Evolutionary conservation across 2,113 vertebrate genomes (phyloP).

Genomic region (Vimba vimba): DNA sequence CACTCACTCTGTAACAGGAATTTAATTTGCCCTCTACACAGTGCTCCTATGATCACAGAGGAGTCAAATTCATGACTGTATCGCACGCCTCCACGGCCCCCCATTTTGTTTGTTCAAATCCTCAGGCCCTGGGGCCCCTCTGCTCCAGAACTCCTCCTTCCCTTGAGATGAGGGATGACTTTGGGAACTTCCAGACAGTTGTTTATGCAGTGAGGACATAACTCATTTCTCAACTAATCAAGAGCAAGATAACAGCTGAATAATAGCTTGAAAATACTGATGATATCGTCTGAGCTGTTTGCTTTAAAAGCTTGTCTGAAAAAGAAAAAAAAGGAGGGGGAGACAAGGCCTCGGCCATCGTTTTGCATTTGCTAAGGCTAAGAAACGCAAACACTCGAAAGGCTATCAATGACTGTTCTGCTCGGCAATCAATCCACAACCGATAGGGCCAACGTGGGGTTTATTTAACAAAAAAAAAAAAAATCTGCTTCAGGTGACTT

Average conservation of each 20-base stretch:
- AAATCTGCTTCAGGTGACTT: constrained; percentile 4
- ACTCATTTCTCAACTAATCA: constrained; percentile 62
- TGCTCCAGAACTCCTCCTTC: constrained; percentile 29
- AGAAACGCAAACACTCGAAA: constrained; percentile 46
- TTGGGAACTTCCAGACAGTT: constrained; percentile 55
- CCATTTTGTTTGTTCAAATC: constrained; percentile 39
- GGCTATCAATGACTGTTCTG: constrained; percentile 36
- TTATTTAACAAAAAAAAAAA: too few relatives aligned
- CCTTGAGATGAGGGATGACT: constrained; percentile 53
- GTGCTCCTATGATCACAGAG: background rate
- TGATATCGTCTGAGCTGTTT: constrained; percentile 57
- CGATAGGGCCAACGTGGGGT: constrained; percentile 10
- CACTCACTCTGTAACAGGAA: background rate
- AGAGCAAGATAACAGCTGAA: constrained; percentile 56
- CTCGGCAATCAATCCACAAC: constrained; percentile 31
- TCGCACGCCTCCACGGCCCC: background rate
- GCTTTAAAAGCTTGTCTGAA: constrained; percentile 49
- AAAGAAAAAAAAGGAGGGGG: constrained; percentile 30
- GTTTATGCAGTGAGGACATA: constrained; percentile 58
- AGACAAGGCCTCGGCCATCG: constrained; percentile 3
- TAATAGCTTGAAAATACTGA: constrained; percentile 58
- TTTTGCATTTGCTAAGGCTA: constrained; percentile 34
- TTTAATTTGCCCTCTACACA: background rate
- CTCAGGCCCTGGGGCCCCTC: constrained; percentile 31
- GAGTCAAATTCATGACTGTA: constrained; percentile 39